A percentile compares a stretch with the other conserved stretches of the same genome.
Conservation (phyloP, 2,888 invertebrate genomes). For the Melipona bicolor region DNA sequence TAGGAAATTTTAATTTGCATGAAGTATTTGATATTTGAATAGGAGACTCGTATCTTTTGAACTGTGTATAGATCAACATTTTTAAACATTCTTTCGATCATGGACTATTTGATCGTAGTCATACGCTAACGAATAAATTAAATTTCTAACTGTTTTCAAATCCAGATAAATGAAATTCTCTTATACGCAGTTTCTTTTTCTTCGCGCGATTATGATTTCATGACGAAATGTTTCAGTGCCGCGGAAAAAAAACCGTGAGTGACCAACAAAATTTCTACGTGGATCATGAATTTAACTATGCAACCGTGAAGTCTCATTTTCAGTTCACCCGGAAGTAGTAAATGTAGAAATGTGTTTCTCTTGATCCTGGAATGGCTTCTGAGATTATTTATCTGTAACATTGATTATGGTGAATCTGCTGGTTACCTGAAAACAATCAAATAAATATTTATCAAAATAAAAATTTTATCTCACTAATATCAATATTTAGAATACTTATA, state of each 20-base stretch:
- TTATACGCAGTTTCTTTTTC: neutral
- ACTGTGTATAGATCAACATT: neutral
- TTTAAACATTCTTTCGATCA: neutral
- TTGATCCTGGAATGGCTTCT: neutral
- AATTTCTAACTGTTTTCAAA: neutral
- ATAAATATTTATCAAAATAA: neutral
- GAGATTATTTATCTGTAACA: neutral
- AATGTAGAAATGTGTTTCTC: neutral
- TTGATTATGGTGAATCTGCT: no score
- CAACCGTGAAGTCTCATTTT: neutral
- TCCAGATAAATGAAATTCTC: neutral
- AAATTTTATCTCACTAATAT: neutral
- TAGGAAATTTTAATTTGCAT: neutral
- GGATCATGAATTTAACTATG: neutral
- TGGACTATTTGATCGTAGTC: neutral
- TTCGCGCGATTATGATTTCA: constrained; percentile 36
- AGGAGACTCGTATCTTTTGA: neutral
- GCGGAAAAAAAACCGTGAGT: neutral
- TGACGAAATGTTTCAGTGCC: constrained; percentile 51
- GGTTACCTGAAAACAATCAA: no score
- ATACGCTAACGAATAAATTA: neutral
- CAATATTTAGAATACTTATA: no score
- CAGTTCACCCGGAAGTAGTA: neutral
- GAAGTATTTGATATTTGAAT: neutral
- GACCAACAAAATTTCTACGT: constrained; percentile 36